Evolutionary conservation across 2,797 vertebrate species (phyloP).

Genomic region (Syngnathus rostellatus): DNA sequence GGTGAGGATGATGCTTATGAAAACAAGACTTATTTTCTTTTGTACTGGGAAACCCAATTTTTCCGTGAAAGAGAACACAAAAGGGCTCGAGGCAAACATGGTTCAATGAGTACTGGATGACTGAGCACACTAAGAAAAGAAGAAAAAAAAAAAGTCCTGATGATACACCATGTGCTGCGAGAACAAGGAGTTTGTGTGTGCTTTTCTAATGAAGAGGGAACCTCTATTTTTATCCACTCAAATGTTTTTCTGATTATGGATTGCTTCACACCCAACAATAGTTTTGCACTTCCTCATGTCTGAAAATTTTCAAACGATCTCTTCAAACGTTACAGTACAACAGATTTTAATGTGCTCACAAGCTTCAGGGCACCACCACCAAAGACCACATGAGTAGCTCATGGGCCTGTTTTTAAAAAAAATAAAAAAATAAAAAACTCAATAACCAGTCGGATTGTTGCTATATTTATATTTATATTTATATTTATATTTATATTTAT

Average conservation of each 20-base stretch:
- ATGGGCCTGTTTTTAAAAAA: no score
- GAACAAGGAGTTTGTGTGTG: slow-evolving; percentile 3
- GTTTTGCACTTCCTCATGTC: neutral
- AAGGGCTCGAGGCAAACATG: neutral
- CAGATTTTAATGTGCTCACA: neutral
- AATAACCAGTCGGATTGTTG: no score
- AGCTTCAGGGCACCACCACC: no score
- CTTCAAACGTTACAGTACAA: neutral
- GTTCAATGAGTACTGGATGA: neutral
- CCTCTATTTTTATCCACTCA: neutral
- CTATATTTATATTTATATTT: no score
- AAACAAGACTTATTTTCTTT: neutral
- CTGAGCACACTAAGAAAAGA: neutral
- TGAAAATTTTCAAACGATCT: neutral
- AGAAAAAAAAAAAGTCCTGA: neutral
- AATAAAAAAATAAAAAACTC: no score
- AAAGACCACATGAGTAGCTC: no score
- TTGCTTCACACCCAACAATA: neutral
- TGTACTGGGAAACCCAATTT: neutral
- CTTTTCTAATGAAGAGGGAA: neutral
- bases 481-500: no score
- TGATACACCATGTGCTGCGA: neutral
- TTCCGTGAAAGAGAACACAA: neutral
- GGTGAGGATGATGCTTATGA: slow-evolving; percentile 47
- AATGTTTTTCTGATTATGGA: neutral